A percentile compares a stretch with the other conserved stretches of the same genome.
These are phyloP conservation scores for Bufo gargarizans DNA, from an alignment of 2,113 vertebrate genomes.

Conservation along the genomic window DNA sequence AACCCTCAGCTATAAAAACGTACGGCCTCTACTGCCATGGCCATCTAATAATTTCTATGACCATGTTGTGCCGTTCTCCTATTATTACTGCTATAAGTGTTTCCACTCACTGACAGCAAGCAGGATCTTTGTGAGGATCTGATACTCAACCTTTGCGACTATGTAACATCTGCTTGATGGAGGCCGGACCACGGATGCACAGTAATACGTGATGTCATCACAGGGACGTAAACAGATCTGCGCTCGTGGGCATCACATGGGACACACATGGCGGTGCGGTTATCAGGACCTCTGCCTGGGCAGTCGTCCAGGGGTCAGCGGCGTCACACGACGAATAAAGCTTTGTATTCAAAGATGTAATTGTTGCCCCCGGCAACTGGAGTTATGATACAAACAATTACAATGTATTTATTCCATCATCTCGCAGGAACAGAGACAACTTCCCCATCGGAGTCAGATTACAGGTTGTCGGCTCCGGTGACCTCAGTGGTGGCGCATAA, in stretches of 20 bases:
- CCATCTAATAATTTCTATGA: too few species aligned
- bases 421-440: not conserved
- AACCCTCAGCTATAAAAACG: not conserved
- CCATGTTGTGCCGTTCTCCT: too few species aligned
- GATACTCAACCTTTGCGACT: too few species aligned
- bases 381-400: slow-evolving; percentile 3
- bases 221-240: not conserved
- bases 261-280: not conserved
- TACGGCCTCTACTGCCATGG: too few species aligned
- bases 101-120: too few species aligned
- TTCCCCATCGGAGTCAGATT: not conserved
- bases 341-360: not conserved
- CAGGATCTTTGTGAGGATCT: too few species aligned
- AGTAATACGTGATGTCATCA: not conserved
- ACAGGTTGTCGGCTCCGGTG: not conserved
- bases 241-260: not conserved
- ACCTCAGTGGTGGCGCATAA: too few species aligned
- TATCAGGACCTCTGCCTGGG: not conserved
- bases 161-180: too few species aligned
- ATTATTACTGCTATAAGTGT: too few species aligned
- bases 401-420: slow-evolving; percentile 15
- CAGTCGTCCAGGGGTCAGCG: not conserved
- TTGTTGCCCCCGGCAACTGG: not conserved
- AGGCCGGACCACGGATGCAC: not conserved
- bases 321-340: not conserved